Evolutionary conservation across 2,888 invertebrate genomes (phyloP).

Genomic region (Megalurothrips usitatus): DNA sequence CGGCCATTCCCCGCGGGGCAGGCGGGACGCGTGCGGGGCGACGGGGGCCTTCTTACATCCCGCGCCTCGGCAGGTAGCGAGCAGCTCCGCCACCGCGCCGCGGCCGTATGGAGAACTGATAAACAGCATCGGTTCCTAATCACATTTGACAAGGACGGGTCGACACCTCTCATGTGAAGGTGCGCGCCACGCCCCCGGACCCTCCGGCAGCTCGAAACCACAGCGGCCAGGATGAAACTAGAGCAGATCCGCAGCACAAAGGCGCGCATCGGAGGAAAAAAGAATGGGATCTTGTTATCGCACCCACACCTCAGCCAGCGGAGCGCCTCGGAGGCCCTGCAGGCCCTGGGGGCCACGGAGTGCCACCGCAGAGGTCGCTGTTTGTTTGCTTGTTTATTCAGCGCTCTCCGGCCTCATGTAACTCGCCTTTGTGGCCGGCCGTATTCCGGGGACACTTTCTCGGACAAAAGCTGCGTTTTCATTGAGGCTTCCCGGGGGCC

Average conservation of each 20-base stretch:
- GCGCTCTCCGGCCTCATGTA: neutral
- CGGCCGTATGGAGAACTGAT: too few relatives aligned
- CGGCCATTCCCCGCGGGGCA: too few relatives aligned
- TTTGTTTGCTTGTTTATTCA: conserved; percentile 25
- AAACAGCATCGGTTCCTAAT: too few relatives aligned
- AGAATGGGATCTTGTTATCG: neutral
- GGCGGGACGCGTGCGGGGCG: too few relatives aligned
- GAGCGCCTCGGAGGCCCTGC: too few relatives aligned
- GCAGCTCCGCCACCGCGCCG: too few relatives aligned
- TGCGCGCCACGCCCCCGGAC: too few relatives aligned
- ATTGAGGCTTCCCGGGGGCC: neutral
- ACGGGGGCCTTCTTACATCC: too few relatives aligned
- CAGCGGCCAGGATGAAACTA: neutral
- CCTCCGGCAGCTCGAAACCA: neutral
- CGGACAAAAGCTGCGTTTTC: neutral
- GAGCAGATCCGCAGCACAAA: neutral
- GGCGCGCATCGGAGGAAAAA: neutral
- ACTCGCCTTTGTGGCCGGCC: conserved; percentile 9
- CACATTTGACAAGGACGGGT: too few relatives aligned
- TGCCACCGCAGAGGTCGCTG: neutral
- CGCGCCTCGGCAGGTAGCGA: too few relatives aligned
- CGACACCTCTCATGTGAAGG: too few relatives aligned
- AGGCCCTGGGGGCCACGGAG: too few relatives aligned
- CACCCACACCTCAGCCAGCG: neutral
- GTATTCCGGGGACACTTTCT: neutral